Evolutionary conservation across 1,140 invertebrate species (phyloP), one percentile per base, ranked within the genome.

Genomic region (Bombus breviceps): DNA sequence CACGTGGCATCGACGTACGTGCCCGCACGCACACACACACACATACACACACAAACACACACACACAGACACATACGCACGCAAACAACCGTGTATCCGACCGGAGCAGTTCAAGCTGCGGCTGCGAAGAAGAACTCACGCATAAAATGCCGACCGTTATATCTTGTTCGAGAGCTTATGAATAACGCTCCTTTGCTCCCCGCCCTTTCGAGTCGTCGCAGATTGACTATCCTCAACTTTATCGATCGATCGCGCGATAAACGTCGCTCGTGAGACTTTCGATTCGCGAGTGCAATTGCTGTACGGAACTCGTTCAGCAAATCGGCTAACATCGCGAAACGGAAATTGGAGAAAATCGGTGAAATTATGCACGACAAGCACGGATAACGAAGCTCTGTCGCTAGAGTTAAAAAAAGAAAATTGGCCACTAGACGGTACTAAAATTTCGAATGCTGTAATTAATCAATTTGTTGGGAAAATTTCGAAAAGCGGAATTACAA

Each of bases 1-100:
- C 93, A 94, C 92, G 93, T 94, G 93, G 92, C 84, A 86, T 82
- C 79, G 89, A 77, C 78, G 78, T 83, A 88, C 86, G 86, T 86
- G 76, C 81, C 64, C 73, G 53, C 82, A 71, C n/a, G 43, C 72
- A n/a, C 76, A 74, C 28, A 62, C 28, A 12, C 59, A n/a, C 28
- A 4, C 1, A 5, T 1, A 4, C 28, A 13, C 28, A 13, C 59
- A 4, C 1, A n/a, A 1, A 2, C 25, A 59, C 3, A 1, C 3
- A n/a, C 3, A 3, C 25, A 12, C 25, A 3, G 8, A 3, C 6
- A 6, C 0, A 2, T 0, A 15, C 0, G 2, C 28, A 64, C 13
- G 2, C n/a, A 15, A 12, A 64, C 13, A 66, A 18, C 10, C 83
- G 69, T n/a, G 80, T 89, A 72, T 84, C 86, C 83, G 86, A 87